Evolutionary conservation across 2,113 vertebrate genomes (phyloP).

Genomic region (Puffinus mauretanicus): DNA sequence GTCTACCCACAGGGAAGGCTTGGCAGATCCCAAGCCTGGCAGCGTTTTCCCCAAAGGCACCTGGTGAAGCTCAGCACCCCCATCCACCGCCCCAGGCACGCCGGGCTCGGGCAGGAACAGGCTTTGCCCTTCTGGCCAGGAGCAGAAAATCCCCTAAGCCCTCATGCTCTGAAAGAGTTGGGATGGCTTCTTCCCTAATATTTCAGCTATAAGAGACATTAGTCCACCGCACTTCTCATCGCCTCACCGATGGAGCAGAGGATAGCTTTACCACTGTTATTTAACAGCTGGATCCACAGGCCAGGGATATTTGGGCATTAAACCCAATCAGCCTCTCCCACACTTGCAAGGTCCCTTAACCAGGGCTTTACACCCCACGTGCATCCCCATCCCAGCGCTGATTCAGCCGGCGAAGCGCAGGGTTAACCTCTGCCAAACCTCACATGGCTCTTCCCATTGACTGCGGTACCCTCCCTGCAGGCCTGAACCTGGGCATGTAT

Average conservation of each 20-base stretch:
- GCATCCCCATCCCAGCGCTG: neutral
- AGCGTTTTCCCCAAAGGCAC: neutral
- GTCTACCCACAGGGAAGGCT: conserved; percentile 31
- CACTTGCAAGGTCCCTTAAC: neutral
- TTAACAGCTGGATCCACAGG: neutral
- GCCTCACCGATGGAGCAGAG: neutral
- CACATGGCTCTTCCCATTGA: neutral
- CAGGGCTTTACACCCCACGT: accelerated
- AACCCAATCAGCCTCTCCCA: neutral
- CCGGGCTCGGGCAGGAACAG: neutral
- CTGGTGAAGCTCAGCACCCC: neutral
- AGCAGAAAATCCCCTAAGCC: neutral
- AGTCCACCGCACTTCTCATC: neutral
- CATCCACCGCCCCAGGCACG: neutral
- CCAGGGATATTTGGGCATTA: neutral
- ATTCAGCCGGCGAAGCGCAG: accelerated
- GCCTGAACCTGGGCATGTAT: neutral
- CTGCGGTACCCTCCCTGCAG: neutral
- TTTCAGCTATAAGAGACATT: neutral
- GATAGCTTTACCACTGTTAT: neutral
- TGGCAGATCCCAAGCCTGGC: neutral
- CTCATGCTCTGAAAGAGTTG: neutral
- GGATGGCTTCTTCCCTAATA: neutral
- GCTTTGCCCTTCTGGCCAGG: neutral
- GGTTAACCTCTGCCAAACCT: neutral